These are phyloP conservation scores for Ectobius pallidus DNA, from an alignment of 2,888 invertebrate genomes.

Conservation along the genomic window DNA sequence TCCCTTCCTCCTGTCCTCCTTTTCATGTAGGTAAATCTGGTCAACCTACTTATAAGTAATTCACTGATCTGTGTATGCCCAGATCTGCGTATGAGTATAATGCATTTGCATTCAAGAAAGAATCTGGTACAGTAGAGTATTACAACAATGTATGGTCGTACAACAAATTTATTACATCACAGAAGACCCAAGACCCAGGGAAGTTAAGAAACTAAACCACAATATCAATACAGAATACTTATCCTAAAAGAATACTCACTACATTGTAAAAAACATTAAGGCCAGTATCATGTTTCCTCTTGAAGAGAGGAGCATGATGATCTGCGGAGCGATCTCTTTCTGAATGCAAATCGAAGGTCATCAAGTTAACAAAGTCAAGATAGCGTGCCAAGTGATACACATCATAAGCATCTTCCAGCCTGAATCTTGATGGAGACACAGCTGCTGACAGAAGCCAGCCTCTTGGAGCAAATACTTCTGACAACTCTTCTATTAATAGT, in stretches of 20 bases:
- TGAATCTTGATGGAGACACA: constrained; percentile 64
- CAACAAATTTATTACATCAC: too few species aligned
- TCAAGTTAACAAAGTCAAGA: constrained; percentile 71
- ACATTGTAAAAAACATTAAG: constrained; percentile 61
- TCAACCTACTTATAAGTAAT: too few species aligned
- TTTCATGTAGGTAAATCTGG: too few species aligned
- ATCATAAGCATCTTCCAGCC: constrained; percentile 70
- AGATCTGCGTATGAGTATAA: too few species aligned
- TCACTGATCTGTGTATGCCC: too few species aligned
- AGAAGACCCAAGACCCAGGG: too few species aligned
- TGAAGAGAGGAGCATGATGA: constrained; percentile 60
- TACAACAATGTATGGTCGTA: too few species aligned
- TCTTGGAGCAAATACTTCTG: constrained; percentile 63
- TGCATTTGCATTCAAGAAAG: too few species aligned
- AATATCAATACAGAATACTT: background rate
- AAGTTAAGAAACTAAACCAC: too few species aligned
- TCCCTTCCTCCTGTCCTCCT: too few species aligned
- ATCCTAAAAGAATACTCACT: constrained; percentile 51
- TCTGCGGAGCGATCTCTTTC: constrained; percentile 54
- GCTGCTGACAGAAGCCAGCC: constrained; percentile 65
- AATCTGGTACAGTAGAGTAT: too few species aligned
- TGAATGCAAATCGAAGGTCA: constrained; percentile 68
- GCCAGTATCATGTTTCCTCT: constrained; percentile 57
- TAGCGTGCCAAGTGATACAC: constrained; percentile 62
- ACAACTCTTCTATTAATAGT: constrained; percentile 64